Base-by-base conservation (phyloP, 1,140 invertebrate genomes). In the Drosophila leontia region DNA sequence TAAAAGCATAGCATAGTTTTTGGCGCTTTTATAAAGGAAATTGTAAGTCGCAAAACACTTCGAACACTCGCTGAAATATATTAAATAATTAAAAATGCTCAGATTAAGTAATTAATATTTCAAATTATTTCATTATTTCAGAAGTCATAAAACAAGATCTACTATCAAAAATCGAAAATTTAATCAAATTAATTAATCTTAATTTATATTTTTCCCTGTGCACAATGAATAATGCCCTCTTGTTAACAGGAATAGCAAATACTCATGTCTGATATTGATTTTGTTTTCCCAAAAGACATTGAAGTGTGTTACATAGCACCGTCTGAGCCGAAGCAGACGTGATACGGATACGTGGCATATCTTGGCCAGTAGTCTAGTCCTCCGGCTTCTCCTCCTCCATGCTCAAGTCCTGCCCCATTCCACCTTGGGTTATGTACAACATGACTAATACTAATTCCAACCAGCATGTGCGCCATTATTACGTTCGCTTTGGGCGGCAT, bases 391-490 rank as follows among this genome's bases (percentile, higher is more conserved):
- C 3, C 26, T 26, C 48, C n/a, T 26, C 8, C 34, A 1, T 23
- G 19, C 13, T 26, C 19, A 35, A 17, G 50, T 32, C 35, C 34
- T 34, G 41, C 60, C 69, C 48, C 56, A 41, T 50, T 44, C 71
- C 44, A 80, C 42, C 44, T 63, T 77, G 51, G 48, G 55, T 42
- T 61, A 64, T 64, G 67, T 56, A 74, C 63, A 57, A 78, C 69
- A 87, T 64, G 74, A 78, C 85, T 81, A 90, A 84, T 76, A 65
- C 85, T 75, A 85, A 90, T 85, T 85, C 65, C 45, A 71, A 60
- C 57, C 63, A 78, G 56, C 85, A 57, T 65, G 35, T 45, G 48
- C 61, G 67, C 34, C 67, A 55, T 68, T 64, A 58, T 59, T 63
- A 78, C 68, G 42, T 62, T 78, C 67, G 55, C 48, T 72, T 75